Conservation (phyloP, 2,113 vertebrate species). For the Microcebus tavaratra region DNA sequence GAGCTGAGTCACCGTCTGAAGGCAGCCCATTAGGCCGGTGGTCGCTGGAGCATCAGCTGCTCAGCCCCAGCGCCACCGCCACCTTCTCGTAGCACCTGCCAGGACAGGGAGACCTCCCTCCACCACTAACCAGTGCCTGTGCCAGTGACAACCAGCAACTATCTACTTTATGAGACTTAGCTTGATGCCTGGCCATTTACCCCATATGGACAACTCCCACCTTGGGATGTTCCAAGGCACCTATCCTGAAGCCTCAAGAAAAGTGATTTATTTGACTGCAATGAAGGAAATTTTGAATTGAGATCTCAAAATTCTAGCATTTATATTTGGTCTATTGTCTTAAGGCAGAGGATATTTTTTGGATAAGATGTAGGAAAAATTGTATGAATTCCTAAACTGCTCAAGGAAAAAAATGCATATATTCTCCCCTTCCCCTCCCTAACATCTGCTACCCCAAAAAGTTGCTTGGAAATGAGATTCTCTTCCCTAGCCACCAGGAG, state of each 20-base stretch:
- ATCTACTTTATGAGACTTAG: neutral
- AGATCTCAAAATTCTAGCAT: neutral
- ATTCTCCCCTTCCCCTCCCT: neutral
- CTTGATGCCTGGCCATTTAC: no score
- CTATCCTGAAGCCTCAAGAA: neutral
- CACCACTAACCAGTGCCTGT: neutral
- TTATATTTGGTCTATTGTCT: neutral
- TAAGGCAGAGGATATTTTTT: neutral
- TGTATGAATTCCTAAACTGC: neutral
- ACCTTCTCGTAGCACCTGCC: accelerated
- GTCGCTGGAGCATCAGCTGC: neutral
- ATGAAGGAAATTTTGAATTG: neutral
- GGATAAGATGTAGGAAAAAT: neutral
- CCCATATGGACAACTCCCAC: neutral
- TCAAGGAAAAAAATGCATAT: neutral
- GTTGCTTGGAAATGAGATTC: neutral
- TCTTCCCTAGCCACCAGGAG: neutral
- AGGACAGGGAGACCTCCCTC: accelerated
- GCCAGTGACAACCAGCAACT: neutral
- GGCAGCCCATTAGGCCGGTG: accelerated
- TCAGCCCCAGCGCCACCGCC: neutral
- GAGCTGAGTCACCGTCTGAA: neutral
- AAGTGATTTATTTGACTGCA: neutral
- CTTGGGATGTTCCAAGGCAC: neutral
- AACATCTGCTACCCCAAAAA: neutral